These are phyloP conservation scores for Mus caroli DNA, from an alignment of 2,797 vertebrate genomes.

Conservation along the genomic window DNA sequence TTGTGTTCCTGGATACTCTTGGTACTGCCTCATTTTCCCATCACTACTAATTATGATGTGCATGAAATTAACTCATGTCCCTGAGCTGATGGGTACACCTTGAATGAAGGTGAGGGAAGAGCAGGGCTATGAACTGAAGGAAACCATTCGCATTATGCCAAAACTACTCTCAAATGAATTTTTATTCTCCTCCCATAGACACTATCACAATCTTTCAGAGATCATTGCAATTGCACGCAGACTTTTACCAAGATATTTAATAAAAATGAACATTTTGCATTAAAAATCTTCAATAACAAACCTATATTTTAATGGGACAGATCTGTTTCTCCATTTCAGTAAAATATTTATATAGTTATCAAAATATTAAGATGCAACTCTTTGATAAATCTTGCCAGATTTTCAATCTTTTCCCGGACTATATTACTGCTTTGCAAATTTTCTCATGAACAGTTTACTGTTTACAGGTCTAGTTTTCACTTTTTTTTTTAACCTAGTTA, in stretches of 20 bases:
- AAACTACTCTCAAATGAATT: slow-evolving; percentile 41
- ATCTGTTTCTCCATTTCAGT: not conserved
- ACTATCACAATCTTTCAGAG: not conserved
- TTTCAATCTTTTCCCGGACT: not conserved
- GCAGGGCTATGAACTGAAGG: slow-evolving; percentile 40
- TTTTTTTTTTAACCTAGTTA: not conserved
- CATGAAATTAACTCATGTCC: slow-evolving; percentile 79
- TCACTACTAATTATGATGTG: slow-evolving; percentile 66
- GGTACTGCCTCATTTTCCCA: slow-evolving; percentile 70
- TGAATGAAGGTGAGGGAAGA: slow-evolving; percentile 59
- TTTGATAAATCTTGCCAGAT: not conserved
- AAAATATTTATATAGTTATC: not conserved
- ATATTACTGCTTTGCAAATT: not conserved
- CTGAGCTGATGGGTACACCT: slow-evolving; percentile 66
- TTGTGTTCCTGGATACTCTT: slow-evolving; percentile 75
- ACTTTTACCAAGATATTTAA: not conserved
- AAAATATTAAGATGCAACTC: slow-evolving; percentile 38
- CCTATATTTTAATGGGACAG: not conserved
- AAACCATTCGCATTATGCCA: slow-evolving; percentile 29
- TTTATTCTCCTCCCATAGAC: not conserved
- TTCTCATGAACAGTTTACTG: not conserved
- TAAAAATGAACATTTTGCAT: not conserved
- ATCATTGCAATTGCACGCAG: not conserved
- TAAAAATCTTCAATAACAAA: not conserved
- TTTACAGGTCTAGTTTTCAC: not conserved